Percentiles rank a stretch among this genome's conserved stretches.
Conservation (phyloP, 2,113 vertebrate species). For the Mormoops blainvillei region DNA sequence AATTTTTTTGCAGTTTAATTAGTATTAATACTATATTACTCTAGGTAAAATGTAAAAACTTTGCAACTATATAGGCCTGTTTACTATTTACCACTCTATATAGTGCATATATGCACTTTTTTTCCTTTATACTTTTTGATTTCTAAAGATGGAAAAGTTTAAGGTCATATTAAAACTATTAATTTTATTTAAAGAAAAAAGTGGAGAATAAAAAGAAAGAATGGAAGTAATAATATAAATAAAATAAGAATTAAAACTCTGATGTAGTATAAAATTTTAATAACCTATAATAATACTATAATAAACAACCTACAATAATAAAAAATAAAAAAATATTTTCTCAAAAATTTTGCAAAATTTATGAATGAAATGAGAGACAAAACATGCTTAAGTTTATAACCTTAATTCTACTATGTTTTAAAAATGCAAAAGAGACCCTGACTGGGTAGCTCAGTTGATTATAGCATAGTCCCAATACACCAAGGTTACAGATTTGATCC, state of each 20-base stretch:
- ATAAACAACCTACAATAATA: background rate
- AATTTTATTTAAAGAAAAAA: conserved; percentile 5
- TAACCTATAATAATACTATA: background rate
- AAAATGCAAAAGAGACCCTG: background rate
- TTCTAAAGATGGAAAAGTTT: background rate
- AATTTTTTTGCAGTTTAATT: background rate
- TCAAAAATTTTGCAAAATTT: background rate
- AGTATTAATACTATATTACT: background rate
- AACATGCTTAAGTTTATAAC: background rate
- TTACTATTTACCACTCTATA: background rate
- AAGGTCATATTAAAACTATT: background rate
- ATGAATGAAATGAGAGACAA: conserved; percentile 12
- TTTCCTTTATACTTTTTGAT: background rate
- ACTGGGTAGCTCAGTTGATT: too few relatives aligned
- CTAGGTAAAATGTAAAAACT: background rate
- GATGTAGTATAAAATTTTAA: background rate
- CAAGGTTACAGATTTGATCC: too few relatives aligned
- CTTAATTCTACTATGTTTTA: background rate
- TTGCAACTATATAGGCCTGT: background rate
- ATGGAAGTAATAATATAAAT: background rate
- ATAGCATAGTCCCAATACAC: too few relatives aligned
- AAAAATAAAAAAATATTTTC: background rate
- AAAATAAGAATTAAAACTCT: background rate
- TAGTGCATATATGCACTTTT: background rate
- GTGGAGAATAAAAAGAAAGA: background rate